Base-by-base conservation (phyloP, 2,888 invertebrate genomes). In the Caenorhabditis sinica region DNA sequence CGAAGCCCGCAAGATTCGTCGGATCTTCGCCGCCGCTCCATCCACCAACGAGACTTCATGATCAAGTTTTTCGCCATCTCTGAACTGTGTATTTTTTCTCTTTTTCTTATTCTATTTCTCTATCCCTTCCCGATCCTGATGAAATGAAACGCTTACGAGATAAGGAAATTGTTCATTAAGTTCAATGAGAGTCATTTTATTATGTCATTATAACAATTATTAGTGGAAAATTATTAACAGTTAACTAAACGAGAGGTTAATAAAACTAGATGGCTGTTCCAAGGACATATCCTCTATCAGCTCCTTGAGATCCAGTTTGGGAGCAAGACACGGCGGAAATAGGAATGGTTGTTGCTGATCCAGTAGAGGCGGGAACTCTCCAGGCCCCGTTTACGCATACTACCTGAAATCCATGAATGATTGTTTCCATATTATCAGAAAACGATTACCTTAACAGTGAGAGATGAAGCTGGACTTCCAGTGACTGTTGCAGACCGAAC, bases 281-380 rank as follows among this genome's bases (percentile, higher is more conserved):
- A 20, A 74, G 30, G 9, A 73, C 56, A 69, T 86, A 80, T 43
- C 86, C 86, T 13, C 20, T 28, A 71, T 86, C 86, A 15, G 68
- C 43, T 69, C 86, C 86, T n/a, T 2, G 8, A 0, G 86, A 86
- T 56, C 83, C 83, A 15, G 56, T 17, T 43, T 86, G 86, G 1
- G 86, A 82, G 71, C 86, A 86, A 8, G 86, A 81, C 3, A 86
- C 86, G 4, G 17, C 6, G 3, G 51, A 17, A 15, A 85, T 82
- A 6, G 36, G 33, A 9, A 9, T 13, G 15, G 40, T 5, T 0
- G 76, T 81, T 9, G 82, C 1, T 0, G 43, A 15, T 30, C 63
- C 73, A 2, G 82, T 15, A 0, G 81, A 0, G 8, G 30, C 25
- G 11, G 75, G 40, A 3, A 77, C 85, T 40, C 63, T 28, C 85